Base-by-base conservation (phyloP, 1,140 invertebrate genomes). In the Lepidurus packardi region DNA sequence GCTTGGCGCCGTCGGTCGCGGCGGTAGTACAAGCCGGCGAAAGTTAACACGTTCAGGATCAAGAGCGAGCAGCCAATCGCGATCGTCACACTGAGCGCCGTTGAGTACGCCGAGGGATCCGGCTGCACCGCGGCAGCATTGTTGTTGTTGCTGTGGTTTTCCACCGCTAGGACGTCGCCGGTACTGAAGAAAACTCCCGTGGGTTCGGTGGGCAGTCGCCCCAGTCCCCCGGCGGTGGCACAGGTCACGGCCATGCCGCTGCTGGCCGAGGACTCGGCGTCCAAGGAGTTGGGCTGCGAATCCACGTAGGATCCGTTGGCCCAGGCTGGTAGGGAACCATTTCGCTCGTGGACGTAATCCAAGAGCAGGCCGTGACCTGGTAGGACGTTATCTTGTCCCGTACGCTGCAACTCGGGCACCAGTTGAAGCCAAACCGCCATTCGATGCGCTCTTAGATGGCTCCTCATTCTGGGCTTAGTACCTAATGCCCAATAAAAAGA, bases 11-110 rank as follows among this genome's bases (percentile, higher is more conserved):
- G 42, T 83, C 86, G 83, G 42, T 92, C 88, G 9, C 94, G 89
- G 83, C 97, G 94, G 82, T 96, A 94, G 83, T 96, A 97, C 65
- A 98, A 95, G 43, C 94, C 95, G 45, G 94, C 94, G 83, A 98
- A 97, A 76, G 98, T 96, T 1, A 98, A 88, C 8, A 97, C 90
- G 84, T 98, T 98, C 2, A 98, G 88, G 9, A 98, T 88, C 5
- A 98, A 87, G 8, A 97, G 88, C 73, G 93, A 91, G 83, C 93
- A 95, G 0, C 96, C 96, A 2, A 98, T 93, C 0, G 94, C 94
- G 77, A 98, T 94, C 0, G 95, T 97, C 4, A 97, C 92, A n/a
- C 92, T 93, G 1, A 97, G 86, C 0, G 94, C 94, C 0, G 94
- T 95, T 0, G 93, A 95, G 84, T 95, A 95, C 44, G 92, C 93